Percentiles rank a stretch among this genome's conserved stretches.
These are phyloP conservation scores for Lepidochrysops patricia DNA, from an alignment of 2,888 invertebrate genomes.

Conservation along the genomic window DNA sequence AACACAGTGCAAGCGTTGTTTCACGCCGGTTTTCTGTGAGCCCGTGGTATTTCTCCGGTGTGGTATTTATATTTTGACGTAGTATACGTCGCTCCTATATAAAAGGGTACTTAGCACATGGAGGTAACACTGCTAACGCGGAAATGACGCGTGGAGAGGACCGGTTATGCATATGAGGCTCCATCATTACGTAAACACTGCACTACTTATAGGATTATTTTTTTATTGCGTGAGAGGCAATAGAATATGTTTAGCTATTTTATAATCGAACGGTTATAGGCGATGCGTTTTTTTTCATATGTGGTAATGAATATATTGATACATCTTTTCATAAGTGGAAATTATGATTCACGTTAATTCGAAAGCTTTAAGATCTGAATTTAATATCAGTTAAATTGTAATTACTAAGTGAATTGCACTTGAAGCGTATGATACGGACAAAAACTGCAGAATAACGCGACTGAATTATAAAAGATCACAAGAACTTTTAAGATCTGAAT, in stretches of 20 bases:
- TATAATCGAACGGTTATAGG: not conserved
- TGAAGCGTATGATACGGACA: not conserved
- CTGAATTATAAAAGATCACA: not conserved
- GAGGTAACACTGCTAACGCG: conserved; percentile 16
- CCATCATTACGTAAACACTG: conserved; percentile 12
- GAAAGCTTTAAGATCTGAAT: not conserved
- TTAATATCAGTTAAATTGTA: not conserved
- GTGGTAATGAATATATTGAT: too few species aligned
- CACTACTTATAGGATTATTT: conserved; percentile 6
- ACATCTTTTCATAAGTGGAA: too few species aligned
- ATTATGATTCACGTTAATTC: not conserved
- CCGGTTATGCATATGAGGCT: conserved; percentile 32
- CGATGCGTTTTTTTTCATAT: not conserved
- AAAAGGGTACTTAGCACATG: not conserved
- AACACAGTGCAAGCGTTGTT: too few species aligned
- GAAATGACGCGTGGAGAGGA: conserved; percentile 22
- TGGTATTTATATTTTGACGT: too few species aligned
- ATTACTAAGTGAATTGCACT: not conserved
- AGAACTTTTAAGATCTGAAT: not conserved
- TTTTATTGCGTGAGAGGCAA: not conserved
- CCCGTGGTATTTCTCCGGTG: too few species aligned
- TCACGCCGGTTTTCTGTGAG: too few species aligned
- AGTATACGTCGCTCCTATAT: not conserved
- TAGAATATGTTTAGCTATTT: not conserved
- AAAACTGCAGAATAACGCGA: too few species aligned